Conservation (phyloP, 2,888 invertebrate species). For the Cephonodes hylas region DNA sequence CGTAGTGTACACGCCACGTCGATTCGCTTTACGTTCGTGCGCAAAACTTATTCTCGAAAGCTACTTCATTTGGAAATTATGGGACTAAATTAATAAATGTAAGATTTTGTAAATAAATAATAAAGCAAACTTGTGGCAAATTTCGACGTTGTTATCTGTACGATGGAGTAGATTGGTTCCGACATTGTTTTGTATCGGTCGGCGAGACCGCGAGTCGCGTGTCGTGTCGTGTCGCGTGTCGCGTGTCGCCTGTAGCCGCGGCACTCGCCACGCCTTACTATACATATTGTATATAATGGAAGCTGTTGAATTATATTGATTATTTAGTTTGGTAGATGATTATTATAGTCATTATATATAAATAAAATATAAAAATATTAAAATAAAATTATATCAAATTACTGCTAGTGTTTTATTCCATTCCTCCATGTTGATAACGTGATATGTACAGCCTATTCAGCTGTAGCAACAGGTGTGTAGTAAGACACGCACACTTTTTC, state of each 20-base stretch:
- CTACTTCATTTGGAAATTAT: constrained; percentile 71
- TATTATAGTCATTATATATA: constrained; percentile 78
- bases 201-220: background rate
- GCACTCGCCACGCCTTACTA: constrained; percentile 39
- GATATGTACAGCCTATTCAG: too few relatives aligned
- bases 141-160: constrained; percentile 68
- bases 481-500: too few relatives aligned
- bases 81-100: constrained; percentile 76
- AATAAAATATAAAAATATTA: constrained; percentile 68
- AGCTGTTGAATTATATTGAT: constrained; percentile 75
- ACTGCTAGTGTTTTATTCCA: constrained; percentile 27
- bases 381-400: constrained; percentile 79
- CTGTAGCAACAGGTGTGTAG: too few relatives aligned
- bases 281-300: constrained; percentile 79
- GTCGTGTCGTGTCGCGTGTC: too few relatives aligned
- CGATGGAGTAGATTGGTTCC: constrained; percentile 50
- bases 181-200: constrained; percentile 59
- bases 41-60: constrained; percentile 35
- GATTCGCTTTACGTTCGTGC: constrained; percentile 16
- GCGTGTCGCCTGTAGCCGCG: too few relatives aligned
- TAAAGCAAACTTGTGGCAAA: constrained; percentile 76
- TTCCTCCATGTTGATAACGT: too few relatives aligned
- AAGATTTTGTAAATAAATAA: constrained; percentile 76
- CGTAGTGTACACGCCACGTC: constrained; percentile 18
- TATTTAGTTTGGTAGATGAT: constrained; percentile 80